Evolutionary conservation across 2,888 invertebrate species (phyloP).

Genomic region (Pharmacophagus antenor): DNA sequence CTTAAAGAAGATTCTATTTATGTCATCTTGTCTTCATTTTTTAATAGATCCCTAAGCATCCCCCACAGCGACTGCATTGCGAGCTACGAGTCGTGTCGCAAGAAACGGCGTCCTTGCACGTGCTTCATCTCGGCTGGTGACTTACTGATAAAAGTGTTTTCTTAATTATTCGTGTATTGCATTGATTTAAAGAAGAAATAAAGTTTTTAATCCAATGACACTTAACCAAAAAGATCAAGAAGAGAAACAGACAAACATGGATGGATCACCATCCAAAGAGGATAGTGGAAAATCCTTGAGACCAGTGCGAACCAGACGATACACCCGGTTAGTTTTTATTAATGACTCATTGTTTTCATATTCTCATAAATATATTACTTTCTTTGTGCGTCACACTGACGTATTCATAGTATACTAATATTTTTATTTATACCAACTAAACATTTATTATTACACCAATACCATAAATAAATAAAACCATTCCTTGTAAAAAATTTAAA

Average conservation of each 20-base stretch:
- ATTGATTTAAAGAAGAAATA: conserved; percentile 34
- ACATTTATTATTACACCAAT: not conserved
- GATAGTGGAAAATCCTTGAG: conserved; percentile 79
- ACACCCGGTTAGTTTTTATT: conserved; percentile 83
- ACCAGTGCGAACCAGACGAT: conserved; percentile 86
- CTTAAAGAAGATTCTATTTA: conserved; percentile 75
- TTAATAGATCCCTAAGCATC: conserved; percentile 78
- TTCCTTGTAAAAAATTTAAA: not conserved
- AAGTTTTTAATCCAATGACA: conserved; percentile 58
- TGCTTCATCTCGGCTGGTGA: conserved; percentile 42
- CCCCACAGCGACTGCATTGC: conserved; percentile 72
- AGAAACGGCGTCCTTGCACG: conserved; percentile 71
- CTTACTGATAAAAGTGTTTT: conserved; percentile 23
- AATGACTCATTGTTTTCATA: conserved; percentile 70
- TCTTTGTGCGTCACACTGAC: conserved; percentile 71
- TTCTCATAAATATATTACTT: conserved; percentile 49
- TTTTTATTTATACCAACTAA: conserved; percentile 1
- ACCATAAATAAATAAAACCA: not conserved
- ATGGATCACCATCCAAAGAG: conserved; percentile 56
- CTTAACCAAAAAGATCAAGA: conserved; percentile 57
- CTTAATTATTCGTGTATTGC: conserved; percentile 35
- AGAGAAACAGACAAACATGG: conserved; percentile 55
- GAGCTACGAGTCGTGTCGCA: conserved; percentile 69
- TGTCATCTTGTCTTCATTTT: conserved; percentile 80
- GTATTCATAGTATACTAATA: conserved; percentile 34